Evolutionary conservation across 1,140 invertebrate species (phyloP).

Genomic region (Arion vulgaris): DNA sequence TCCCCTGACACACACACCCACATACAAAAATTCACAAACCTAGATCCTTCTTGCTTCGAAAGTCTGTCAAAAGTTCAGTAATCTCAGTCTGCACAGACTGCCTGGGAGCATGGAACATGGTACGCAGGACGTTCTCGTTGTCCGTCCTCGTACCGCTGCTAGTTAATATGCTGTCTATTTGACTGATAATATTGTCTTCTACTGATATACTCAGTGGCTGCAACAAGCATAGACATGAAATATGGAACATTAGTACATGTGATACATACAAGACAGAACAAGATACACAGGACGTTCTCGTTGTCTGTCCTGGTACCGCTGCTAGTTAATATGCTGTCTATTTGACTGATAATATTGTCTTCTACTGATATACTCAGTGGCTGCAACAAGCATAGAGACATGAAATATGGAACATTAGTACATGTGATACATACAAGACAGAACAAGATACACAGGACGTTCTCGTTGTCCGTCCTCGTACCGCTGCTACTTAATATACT

Average conservation of each 20-base stretch:
- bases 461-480: slow-evolving; percentile 87
- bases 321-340: slow-evolving; percentile 81
- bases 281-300: slow-evolving; percentile 77
- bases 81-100: slow-evolving; percentile 88
- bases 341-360: slow-evolving; percentile 56
- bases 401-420: too few species aligned
- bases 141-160: slow-evolving; percentile 78
- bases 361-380: slow-evolving; percentile 81
- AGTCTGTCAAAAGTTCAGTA: slow-evolving; percentile 88
- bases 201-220: slow-evolving; percentile 84
- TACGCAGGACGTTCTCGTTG: slow-evolving; percentile 91
- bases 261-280: too few species aligned
- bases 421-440: too few species aligned
- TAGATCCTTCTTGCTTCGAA: slow-evolving; percentile 89
- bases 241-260: too few species aligned
- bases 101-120: slow-evolving; percentile 90
- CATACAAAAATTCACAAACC: slow-evolving; percentile 52
- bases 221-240: too few species aligned
- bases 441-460: slow-evolving; percentile 64
- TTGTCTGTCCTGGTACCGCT: slow-evolving; percentile 82
- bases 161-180: slow-evolving; percentile 80
- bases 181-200: slow-evolving; percentile 61
- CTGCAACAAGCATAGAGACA: slow-evolving; percentile 75
- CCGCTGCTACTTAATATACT: slow-evolving; percentile 81
- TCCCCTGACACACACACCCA: neutral